A percentile compares a stretch with the other conserved stretches of the same genome.
phyloP scores from a whole-genome alignment of 2,888 invertebrate genomes.

The Slavum lentiscoides region DNA sequence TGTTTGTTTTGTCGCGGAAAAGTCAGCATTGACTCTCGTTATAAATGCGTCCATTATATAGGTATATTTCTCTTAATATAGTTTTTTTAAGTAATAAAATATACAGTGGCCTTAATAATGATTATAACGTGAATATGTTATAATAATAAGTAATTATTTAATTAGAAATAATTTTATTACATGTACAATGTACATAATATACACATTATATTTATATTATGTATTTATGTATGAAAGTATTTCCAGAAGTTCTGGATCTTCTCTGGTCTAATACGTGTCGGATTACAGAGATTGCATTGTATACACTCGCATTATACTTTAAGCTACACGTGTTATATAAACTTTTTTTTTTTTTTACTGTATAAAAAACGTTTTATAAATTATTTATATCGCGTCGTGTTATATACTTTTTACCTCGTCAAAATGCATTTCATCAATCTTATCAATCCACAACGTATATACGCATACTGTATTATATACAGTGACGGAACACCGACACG shows the following conservation, averaged over 20 bases:
- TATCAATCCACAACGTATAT: not conserved
- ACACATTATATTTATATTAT: too few relatives aligned
- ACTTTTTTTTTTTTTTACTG: not conserved
- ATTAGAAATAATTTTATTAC: too few relatives aligned
- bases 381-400: not conserved
- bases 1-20: not conserved
- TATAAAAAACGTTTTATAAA: not conserved
- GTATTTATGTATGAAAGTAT: too few relatives aligned
- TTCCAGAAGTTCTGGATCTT: too few relatives aligned
- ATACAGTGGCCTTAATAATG: too few relatives aligned
- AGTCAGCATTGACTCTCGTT: not conserved
- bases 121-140: too few relatives aligned
- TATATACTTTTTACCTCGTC: not conserved
- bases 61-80: too few relatives aligned
- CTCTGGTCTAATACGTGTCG: too few relatives aligned
- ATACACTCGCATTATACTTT: not conserved
- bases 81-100: too few relatives aligned
- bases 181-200: too few relatives aligned
- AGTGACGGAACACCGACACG: not conserved
- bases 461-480: not conserved
- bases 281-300: not conserved
- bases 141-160: too few relatives aligned
- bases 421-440: constrained; percentile 18
- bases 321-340: not conserved
- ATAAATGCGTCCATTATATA: too few relatives aligned